Percentiles rank a stretch among this genome's conserved stretches.
phyloP scores from a whole-genome alignment of 2,797 vertebrate species.

The Cryptoblepharus egeriae region DNA sequence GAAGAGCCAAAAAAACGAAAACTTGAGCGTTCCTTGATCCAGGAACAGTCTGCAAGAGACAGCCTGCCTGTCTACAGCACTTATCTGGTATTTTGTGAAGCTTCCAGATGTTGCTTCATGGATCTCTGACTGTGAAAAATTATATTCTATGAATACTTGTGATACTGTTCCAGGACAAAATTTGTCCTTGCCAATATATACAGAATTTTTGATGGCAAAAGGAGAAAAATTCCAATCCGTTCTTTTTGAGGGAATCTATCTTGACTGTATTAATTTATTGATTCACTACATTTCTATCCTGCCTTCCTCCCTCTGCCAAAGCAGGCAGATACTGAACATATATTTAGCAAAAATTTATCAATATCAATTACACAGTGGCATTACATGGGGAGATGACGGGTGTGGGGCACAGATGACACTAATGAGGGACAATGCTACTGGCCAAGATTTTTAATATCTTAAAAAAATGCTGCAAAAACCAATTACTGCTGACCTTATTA shows the following conservation, averaged over 20 bases:
- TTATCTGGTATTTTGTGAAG: conserved; percentile 49
- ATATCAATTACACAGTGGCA: too few relatives aligned
- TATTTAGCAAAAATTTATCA: too few relatives aligned
- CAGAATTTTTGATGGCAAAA: conserved; percentile 45
- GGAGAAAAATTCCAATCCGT: not conserved
- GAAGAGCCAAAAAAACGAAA: conserved; percentile 50
- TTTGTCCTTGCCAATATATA: conserved; percentile 44
- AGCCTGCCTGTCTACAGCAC: conserved; percentile 62
- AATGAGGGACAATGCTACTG: too few relatives aligned
- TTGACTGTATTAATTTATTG: not conserved
- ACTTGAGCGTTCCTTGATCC: conserved; percentile 68
- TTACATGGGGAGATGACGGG: too few relatives aligned
- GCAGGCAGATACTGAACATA: too few relatives aligned
- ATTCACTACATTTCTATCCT: too few relatives aligned
- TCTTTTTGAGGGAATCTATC: conserved; percentile 32
- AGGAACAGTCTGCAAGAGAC: conserved; percentile 65
- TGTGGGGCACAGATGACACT: too few relatives aligned
- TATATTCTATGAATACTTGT: conserved; percentile 60
- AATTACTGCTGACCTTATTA: too few relatives aligned
- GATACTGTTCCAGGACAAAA: conserved; percentile 54
- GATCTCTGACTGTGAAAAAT: conserved; percentile 62
- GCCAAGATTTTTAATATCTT: too few relatives aligned
- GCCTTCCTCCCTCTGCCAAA: too few relatives aligned
- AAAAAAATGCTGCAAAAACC: too few relatives aligned
- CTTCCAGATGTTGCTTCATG: conserved; percentile 54